Conservation (phyloP, 2,797 vertebrate genomes). For the Leucoraja ocellata region DNA sequence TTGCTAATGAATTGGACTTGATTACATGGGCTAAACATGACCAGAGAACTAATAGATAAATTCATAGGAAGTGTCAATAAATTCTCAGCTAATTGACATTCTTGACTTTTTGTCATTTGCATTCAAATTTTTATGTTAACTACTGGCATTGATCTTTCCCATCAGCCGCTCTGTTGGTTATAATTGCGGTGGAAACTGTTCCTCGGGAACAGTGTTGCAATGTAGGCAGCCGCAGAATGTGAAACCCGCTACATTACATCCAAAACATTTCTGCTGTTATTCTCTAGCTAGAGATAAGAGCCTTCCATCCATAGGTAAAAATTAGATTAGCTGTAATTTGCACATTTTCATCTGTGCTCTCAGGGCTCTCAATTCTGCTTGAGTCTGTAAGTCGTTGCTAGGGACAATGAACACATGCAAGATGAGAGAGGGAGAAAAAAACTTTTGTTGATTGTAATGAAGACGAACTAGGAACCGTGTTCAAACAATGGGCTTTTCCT, state of each 20-base stretch:
- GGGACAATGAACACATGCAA: not conserved
- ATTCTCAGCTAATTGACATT: not conserved
- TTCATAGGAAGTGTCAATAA: not conserved
- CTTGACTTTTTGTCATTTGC: not conserved
- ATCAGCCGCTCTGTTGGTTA: not conserved
- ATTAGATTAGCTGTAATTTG: not conserved
- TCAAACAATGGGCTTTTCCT: not conserved
- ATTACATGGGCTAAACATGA: not conserved
- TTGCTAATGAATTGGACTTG: not conserved
- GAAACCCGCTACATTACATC: not conserved
- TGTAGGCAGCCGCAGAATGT: not conserved
- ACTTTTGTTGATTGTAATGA: not conserved
- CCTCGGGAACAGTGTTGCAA: not conserved
- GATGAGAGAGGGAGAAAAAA: not conserved
- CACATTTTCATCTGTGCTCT: not conserved
- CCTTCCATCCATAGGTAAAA: not conserved
- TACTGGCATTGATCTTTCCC: not conserved
- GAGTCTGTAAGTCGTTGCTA: not conserved
- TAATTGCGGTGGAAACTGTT: not conserved
- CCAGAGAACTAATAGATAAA: not conserved
- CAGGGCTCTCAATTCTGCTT: not conserved
- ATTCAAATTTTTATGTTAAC: not conserved
- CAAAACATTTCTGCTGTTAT: not conserved
- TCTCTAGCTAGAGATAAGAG: not conserved
- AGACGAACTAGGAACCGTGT: not conserved